These are phyloP conservation scores for Saimiri boliviensis DNA, from an alignment of 2,113 vertebrate species.

Conservation along the genomic window DNA sequence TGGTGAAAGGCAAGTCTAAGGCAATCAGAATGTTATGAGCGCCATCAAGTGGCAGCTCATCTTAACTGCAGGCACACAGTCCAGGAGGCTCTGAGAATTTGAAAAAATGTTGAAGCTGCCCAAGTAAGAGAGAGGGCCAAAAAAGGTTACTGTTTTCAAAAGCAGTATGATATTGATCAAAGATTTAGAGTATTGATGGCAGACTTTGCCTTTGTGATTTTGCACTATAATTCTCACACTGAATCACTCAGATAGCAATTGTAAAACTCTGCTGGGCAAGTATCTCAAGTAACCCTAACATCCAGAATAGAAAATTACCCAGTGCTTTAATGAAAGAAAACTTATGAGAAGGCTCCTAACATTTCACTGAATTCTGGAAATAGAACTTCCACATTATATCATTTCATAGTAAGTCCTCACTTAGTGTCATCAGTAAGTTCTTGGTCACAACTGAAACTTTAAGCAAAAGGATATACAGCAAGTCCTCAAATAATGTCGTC, in stretches of 20 bases:
- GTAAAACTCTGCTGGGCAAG: background rate
- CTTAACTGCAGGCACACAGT: background rate
- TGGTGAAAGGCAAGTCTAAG: background rate
- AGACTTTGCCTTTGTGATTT: background rate
- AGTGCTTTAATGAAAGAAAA: background rate
- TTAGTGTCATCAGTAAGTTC: background rate
- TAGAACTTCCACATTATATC: background rate
- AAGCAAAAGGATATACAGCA: background rate
- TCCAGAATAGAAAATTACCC: background rate
- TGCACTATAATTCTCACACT: background rate
- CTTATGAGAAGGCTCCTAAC: background rate
- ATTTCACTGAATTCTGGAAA: background rate
- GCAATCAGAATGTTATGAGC: background rate
- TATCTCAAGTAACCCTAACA: background rate
- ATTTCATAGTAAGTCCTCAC: background rate
- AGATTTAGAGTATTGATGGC: rapidly evolving
- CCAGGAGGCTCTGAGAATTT: background rate
- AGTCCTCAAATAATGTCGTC: background rate
- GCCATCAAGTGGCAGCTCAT: background rate
- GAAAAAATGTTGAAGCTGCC: background rate
- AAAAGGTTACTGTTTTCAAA: background rate
- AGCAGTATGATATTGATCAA: background rate
- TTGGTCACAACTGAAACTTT: background rate
- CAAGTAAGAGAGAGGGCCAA: background rate
- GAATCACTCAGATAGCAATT: background rate